Percentiles rank a stretch among this genome's conserved stretches.
phyloP scores from a whole-genome alignment of 2,888 invertebrate genomes.

The Drosophila nr. medialis region DNA sequence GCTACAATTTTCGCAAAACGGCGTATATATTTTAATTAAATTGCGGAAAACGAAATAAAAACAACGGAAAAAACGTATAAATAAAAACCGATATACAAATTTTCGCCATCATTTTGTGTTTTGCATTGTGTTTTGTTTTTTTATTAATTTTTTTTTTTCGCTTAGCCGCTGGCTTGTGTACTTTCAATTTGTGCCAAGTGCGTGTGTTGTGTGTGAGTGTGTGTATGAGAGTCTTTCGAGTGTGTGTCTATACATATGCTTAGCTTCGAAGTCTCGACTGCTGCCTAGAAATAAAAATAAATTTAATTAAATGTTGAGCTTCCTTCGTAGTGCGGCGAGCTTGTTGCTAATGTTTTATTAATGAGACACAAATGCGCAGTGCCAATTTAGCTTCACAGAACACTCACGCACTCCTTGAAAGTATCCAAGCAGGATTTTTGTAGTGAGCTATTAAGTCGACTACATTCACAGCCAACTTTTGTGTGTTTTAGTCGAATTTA shows the following conservation, averaged over 20 bases:
- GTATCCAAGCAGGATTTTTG: not conserved
- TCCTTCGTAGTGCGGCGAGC: not conserved
- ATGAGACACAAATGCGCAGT: constrained; percentile 25
- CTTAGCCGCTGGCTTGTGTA: constrained; percentile 58
- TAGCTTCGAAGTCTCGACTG: constrained; percentile 11
- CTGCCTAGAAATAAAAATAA: constrained; percentile 30
- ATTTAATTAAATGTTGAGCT: constrained; percentile 42
- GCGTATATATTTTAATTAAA: constrained; percentile 72
- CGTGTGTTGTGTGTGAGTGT: constrained; percentile 11
- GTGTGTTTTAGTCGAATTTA: not conserved
- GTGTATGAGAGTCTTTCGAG: constrained; percentile 2
- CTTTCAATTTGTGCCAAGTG: constrained; percentile 60
- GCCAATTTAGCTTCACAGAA: not conserved
- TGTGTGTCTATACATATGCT: constrained; percentile 28
- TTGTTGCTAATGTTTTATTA: constrained; percentile 43
- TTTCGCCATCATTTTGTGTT: constrained; percentile 35
- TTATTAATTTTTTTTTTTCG: constrained; percentile 34
- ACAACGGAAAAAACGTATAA: constrained; percentile 16
- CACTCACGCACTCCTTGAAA: not conserved
- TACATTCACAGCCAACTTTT: not conserved
- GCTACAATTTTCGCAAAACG: constrained; percentile 11
- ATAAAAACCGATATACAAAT: constrained; percentile 33
- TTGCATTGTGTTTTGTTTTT: constrained; percentile 10
- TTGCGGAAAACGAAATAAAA: constrained; percentile 33
- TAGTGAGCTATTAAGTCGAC: not conserved